Evolutionary conservation across 2,113 vertebrate species (phyloP).

Genomic region (Oenanthe oenanthe): DNA sequence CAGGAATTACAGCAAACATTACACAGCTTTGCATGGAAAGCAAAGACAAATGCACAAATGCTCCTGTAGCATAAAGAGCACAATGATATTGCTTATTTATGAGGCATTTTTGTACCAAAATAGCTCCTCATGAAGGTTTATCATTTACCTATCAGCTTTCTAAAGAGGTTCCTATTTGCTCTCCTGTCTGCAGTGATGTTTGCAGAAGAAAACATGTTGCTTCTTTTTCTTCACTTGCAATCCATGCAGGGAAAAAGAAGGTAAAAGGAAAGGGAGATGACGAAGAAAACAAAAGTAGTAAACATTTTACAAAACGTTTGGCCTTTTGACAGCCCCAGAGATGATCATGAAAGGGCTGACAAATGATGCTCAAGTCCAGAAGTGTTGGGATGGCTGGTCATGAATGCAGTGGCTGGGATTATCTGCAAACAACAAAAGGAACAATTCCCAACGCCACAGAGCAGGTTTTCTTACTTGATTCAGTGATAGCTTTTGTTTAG

Average conservation of each 20-base stretch:
- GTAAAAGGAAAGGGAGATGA: not conserved
- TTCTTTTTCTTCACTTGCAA: not conserved
- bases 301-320: not conserved
- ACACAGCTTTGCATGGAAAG: not conserved
- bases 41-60: not conserved
- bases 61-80: not conserved
- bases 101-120: not conserved
- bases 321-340: not conserved
- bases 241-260: not conserved
- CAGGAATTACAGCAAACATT: not conserved
- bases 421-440: not conserved
- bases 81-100: not conserved
- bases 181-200: not conserved
- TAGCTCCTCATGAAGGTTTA: not conserved
- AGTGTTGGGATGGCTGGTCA: not conserved
- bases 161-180: not conserved
- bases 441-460: not conserved
- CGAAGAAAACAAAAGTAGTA: not conserved
- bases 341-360: not conserved
- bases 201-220: not conserved
- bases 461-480: not conserved
- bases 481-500: not conserved
- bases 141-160: not conserved
- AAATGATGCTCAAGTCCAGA: not conserved
- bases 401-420: not conserved